Base-by-base conservation (phyloP, 2,888 invertebrate genomes). In the Pristionchus japonicus region DNA sequence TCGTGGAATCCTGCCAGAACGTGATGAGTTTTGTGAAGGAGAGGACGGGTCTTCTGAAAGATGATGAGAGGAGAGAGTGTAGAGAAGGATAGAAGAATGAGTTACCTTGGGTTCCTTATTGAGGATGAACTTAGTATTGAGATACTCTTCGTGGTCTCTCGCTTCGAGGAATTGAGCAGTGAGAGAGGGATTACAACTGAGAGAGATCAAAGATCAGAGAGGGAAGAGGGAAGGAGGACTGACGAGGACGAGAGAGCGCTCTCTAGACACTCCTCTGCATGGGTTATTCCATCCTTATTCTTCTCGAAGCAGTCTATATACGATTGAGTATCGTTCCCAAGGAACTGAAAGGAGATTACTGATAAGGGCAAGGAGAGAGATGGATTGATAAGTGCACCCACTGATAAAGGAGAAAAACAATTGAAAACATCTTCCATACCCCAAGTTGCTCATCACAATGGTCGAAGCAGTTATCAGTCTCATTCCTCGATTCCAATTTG, bases 271-370 rank as follows among this genome's bases (percentile, higher is more conserved):
- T 27, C 77, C 37, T 87, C 87, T 7, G 87, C 87, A n/a, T 87
- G 87, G 49, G 49, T 74, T 17, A 87, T 23, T 27, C 87, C 87
- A 43, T 77, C 57, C 37, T 37, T 27, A 57, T 77, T 87, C 27
- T 27, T 27, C 77, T 87, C 87, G 87, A 87, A 87, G 57, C 87
- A 87, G n/a, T 87, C 87, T 6, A 74, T 49, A 43, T 87, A 87
- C 27, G 77, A 87, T 20, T 27, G 37, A n/a, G 86, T 86, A 1
- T 86, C 49, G 17, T 86, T 86, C 3, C 86, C 86, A 23, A 86
- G 40, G 40, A 84, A 57, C 84, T 84, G 57, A 84, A 84, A 15
- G 17, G 15, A 47, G 49, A 64, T 3, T 4, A 74, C 34, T 77
- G 40, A 43, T 77, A 77, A 40, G 77, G 3, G 77, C 20, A 17